Conservation (phyloP, 2,113 vertebrate genomes). For the Austrofundulus limnaeus region DNA sequence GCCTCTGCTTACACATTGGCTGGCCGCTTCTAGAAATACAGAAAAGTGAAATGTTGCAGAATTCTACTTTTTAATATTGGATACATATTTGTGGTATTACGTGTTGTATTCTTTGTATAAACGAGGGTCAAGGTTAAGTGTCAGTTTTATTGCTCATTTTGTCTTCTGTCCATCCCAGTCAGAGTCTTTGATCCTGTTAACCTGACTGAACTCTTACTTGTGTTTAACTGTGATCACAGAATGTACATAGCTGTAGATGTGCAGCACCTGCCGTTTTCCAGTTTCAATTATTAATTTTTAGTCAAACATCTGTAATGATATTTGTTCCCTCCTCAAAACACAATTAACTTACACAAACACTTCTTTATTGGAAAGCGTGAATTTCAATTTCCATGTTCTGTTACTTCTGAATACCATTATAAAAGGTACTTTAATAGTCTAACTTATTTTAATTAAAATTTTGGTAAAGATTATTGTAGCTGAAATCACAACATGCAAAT, state of each 20-base stretch:
- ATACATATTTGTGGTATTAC: background rate
- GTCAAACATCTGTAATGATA: too few relatives aligned
- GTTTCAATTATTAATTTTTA: too few relatives aligned
- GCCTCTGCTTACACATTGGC: background rate
- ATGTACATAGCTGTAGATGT: background rate
- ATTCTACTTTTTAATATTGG: background rate
- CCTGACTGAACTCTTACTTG: conserved; percentile 1
- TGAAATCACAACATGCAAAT: too few relatives aligned
- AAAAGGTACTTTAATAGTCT: background rate
- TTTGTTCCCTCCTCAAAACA: too few relatives aligned
- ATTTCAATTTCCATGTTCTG: background rate
- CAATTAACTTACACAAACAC: too few relatives aligned
- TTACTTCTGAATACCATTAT: background rate
- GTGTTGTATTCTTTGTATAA: background rate
- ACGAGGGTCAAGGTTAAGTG: background rate
- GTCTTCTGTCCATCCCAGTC: conserved; percentile 1
- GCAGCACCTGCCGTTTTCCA: too few relatives aligned
- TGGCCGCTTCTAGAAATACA: background rate
- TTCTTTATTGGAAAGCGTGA: too few relatives aligned
- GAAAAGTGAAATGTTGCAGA: conserved; percentile 11
- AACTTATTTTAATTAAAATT: too few relatives aligned
- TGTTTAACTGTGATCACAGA: background rate
- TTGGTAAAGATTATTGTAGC: too few relatives aligned
- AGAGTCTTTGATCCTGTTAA: conserved; percentile 37
- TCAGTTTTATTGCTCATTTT: too few relatives aligned